Evolutionary conservation across 2,888 invertebrate species (phyloP).

Genomic region (Chydorus sphaericus): DNA sequence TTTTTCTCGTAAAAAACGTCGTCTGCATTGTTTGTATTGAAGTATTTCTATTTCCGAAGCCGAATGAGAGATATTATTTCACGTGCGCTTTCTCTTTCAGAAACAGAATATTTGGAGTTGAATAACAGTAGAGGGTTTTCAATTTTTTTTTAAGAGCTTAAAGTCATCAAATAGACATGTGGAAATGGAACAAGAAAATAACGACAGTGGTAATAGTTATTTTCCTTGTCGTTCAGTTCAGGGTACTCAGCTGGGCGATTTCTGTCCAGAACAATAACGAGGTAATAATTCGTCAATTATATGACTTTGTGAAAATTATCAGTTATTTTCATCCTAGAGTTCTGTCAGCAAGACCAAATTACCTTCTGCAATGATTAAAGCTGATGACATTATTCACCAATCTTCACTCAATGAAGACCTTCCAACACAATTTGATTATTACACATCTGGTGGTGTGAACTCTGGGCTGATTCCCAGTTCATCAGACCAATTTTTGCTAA

Average conservation of each 20-base stretch:
- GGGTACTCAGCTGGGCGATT: not conserved
- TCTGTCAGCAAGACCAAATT: too few relatives aligned
- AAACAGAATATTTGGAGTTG: too few relatives aligned
- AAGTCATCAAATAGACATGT: too few relatives aligned
- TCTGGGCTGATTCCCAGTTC: constrained; percentile 26
- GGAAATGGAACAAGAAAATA: not conserved
- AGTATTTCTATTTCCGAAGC: too few relatives aligned
- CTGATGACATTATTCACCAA: not conserved
- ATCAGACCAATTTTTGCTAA: constrained; percentile 25
- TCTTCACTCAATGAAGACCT: not conserved
- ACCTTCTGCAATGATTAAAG: not conserved
- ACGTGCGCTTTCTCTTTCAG: too few relatives aligned
- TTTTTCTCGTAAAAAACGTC: too few relatives aligned
- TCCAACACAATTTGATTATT: constrained; percentile 32
- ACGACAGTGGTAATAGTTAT: not conserved
- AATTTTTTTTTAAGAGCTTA: too few relatives aligned
- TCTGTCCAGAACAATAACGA: not conserved
- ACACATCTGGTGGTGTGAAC: constrained; percentile 28
- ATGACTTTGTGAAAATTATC: not conserved
- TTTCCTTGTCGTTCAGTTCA: not conserved
- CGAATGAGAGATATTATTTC: too few relatives aligned
- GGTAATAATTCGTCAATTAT: not conserved
- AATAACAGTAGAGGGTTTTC: too few relatives aligned
- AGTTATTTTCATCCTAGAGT: too few relatives aligned
- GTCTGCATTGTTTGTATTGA: too few relatives aligned